Conservation (phyloP, 2,797 vertebrate genomes). For the Lepus oiostolus region DNA sequence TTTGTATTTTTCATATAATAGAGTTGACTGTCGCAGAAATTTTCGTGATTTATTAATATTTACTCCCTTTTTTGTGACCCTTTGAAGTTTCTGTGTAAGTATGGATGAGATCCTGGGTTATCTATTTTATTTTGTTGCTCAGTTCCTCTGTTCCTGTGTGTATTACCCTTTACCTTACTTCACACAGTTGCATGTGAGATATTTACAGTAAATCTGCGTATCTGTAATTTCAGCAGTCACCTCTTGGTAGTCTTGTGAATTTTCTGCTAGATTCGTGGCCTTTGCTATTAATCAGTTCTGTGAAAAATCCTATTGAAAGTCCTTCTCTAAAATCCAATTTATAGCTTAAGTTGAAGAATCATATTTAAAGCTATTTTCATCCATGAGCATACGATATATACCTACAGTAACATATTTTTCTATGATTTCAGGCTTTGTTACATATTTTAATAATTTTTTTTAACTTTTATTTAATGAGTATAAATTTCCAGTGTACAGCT, state of each 20-base stretch:
- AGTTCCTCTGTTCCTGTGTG: neutral
- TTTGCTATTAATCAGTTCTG: slow-evolving; percentile 10
- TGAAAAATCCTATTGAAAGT: neutral
- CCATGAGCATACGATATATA: neutral
- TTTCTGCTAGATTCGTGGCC: neutral
- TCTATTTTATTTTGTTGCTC: neutral
- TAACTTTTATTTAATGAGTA: too few relatives aligned
- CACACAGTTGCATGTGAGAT: neutral
- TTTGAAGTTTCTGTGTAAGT: neutral
- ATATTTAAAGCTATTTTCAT: neutral
- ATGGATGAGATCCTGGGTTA: neutral
- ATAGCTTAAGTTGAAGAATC: slow-evolving; percentile 1
- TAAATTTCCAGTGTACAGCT: too few relatives aligned
- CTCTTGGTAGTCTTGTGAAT: neutral
- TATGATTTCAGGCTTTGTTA: slow-evolving; percentile 2
- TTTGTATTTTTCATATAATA: neutral
- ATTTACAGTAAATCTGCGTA: neutral
- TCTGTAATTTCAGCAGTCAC: neutral
- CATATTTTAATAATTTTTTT: slow-evolving; percentile 41
- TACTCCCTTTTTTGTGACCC: neutral
- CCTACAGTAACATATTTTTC: neutral
- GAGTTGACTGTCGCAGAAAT: neutral
- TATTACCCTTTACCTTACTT: neutral
- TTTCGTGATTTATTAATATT: neutral
- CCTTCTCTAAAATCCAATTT: neutral